Base-by-base conservation (phyloP, 2,888 invertebrate genomes). In the Dascillus cervinus region DNA sequence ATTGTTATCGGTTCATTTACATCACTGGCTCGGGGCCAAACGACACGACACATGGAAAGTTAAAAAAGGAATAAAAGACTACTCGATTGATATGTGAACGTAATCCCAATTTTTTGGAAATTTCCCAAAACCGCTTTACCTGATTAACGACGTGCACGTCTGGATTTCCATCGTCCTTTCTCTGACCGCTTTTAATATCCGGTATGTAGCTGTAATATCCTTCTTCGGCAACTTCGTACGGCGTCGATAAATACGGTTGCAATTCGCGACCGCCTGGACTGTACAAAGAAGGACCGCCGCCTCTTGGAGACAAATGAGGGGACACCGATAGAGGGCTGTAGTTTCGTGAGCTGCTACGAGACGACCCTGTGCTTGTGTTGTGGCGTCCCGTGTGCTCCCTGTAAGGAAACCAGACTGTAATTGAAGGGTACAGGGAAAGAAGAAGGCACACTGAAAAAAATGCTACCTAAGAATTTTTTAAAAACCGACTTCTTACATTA, bases 131-230 rank as follows among this genome's bases (percentile, higher is more conserved):
- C 5, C 8, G 17, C 17, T 17, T 17, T 17, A 75, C 75, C 72
- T 76, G 75, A 54, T 70, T 73, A 19, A 64, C 64, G 28, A 76
- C 71, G 30, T 73, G 73, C 43, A 58, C 39, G 21, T 64, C 62
- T 25, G 19, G 2, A 21, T 40, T 40, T 8, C 22, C 31, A n/a
- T 19, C 25, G 17, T 29, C 9, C 37, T 26, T 13, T 31, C 37
- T 22, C 11, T 19, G 24, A n/a, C 23, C 12, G 9, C 23, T 12
- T 20, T 28, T 34, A 6, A 27, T 8, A n/a, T 40, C 31, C 4
- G 40, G 25, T 24, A 37, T 15, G 17, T 26, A 30, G 5, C 69
- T 67, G 21, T 29, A 37, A 29, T 47, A 43, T 11, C 50, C 49
- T 14, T 48, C 43, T 11, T 40, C 45, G 32, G 37, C 37, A 9